phyloP scores from a whole-genome alignment of 2,113 vertebrate species.

The Hippocampus mohnikei region DNA sequence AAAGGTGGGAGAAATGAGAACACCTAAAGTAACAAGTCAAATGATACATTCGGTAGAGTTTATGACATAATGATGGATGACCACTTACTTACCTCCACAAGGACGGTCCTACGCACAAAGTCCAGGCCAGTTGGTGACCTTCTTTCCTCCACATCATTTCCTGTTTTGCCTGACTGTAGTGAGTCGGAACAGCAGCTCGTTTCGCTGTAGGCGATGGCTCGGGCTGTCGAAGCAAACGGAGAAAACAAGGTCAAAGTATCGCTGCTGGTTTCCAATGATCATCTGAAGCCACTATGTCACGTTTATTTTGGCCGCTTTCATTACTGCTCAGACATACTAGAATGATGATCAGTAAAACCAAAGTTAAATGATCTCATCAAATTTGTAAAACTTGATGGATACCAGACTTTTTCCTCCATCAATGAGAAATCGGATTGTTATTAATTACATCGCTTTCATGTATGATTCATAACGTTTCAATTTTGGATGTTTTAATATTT shows the following conservation, averaged over 20 bases:
- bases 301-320: no score
- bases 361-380: background rate
- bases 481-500: background rate
- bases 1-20: slow-evolving; percentile 32
- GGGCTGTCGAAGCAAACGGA: slow-evolving; percentile 66
- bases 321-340: background rate
- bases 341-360: background rate
- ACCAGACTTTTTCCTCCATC: background rate
- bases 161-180: slow-evolving; percentile 63
- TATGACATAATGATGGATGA: background rate
- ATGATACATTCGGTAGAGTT: background rate
- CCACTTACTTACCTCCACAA: slow-evolving; percentile 78
- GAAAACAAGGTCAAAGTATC: background rate
- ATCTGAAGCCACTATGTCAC: background rate
- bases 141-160: slow-evolving; percentile 73
- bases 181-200: slow-evolving; percentile 78
- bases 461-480: no score
- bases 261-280: background rate
- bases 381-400: background rate
- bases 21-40: background rate
- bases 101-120: slow-evolving; percentile 78
- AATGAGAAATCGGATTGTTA: background rate
- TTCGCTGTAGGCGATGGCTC: slow-evolving; percentile 82
- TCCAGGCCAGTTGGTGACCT: slow-evolving; percentile 73
- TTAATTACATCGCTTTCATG: background rate